Base-by-base conservation (phyloP, 2,113 vertebrate genomes). In the Monarcha castaneiventris region DNA sequence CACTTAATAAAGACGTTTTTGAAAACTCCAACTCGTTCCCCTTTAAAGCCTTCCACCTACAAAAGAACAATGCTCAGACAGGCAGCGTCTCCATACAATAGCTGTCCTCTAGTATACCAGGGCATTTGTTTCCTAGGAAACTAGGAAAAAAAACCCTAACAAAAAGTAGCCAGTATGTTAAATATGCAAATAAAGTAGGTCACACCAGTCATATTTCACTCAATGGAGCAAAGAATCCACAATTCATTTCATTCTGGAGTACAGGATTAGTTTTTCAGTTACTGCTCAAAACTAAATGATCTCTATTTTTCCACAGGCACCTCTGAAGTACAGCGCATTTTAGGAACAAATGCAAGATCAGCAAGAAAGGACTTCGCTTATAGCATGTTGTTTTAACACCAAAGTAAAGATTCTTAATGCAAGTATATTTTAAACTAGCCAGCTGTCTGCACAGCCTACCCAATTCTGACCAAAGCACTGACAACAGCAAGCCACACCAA, bases 181-280 rank as follows among this genome's bases (percentile, higher is more conserved):
- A 96, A 93, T 91, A 97, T 96, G 84, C 69, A 97, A 95, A 98
- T 95, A 94, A 98, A 97, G 67, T 89, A 85, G 97, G 95, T 97
- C 96, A 97, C 78, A 69, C 74, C 74, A 63, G 84, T 90, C 85
- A 88, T 94, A 96, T 96, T 97, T 97, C 84, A 95, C 88, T 86
- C 87, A 96, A 18, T 79, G 75, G 76, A 93, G 84, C 26, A 6
- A 93, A 94, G 75, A 89, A 35, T 79, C 48, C 74, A 95, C 69
- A 94, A 92, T 76, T 67, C 71, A 33, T 86, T 89, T 52, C 74
- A 52, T 79, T 95, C 61, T 75, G 61, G 74, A 61, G 80, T 62
- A 92, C 18, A 77, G 44, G 33, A 73, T 37, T 54, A 32, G 26
- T 84, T 92, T 94, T 72, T 61, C 69, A 86, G 46, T 63, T 80